phyloP scores from a whole-genome alignment of 1,140 invertebrate species.

The Venustaconcha ellipsiformis region DNA sequence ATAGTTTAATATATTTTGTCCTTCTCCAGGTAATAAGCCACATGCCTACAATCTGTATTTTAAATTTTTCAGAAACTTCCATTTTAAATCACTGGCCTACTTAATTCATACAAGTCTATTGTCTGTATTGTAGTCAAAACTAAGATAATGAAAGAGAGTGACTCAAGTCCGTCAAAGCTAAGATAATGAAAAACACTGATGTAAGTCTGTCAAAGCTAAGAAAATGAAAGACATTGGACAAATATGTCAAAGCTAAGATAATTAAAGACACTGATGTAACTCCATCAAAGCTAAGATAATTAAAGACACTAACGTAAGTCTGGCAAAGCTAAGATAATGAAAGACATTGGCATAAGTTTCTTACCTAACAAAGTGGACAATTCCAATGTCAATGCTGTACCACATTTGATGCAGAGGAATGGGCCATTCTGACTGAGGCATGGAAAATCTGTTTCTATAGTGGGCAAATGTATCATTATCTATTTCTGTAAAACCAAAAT shows the following conservation, averaged over 20 bases:
- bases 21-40: neutral
- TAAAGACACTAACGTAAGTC: neutral
- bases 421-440: constrained; percentile 59
- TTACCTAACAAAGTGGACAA: constrained; percentile 76
- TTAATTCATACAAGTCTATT: neutral
- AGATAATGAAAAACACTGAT: neutral
- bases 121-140: neutral
- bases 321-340: neutral
- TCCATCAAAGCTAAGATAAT: neutral
- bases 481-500: constrained; percentile 44
- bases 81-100: neutral
- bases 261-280: too few species aligned
- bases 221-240: too few species aligned
- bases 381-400: constrained; percentile 81
- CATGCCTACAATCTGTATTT: neutral
- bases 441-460: constrained; percentile 62
- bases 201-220: neutral
- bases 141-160: neutral
- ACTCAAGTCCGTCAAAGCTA: too few species aligned
- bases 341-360: neutral
- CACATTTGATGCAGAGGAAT: constrained; percentile 62
- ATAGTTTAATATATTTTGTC: too few species aligned
- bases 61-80: neutral
- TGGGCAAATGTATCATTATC: constrained; percentile 51
- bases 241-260: too few species aligned